These are phyloP conservation scores for Tinamus guttatus DNA, from an alignment of 2,113 vertebrate genomes.

Conservation along the genomic window DNA sequence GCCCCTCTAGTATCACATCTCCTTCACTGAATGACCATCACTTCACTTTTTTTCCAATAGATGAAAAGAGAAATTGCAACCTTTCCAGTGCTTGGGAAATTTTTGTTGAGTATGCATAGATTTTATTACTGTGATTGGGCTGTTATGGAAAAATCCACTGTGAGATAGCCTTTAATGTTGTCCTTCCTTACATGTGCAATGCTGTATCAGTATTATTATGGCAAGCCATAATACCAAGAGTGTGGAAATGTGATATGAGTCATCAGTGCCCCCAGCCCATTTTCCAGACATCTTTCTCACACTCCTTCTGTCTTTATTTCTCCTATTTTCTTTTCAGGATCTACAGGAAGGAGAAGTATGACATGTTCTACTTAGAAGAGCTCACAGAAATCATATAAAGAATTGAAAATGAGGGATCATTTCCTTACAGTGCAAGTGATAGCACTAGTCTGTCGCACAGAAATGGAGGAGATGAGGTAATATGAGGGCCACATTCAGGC, in stretches of 20 bases:
- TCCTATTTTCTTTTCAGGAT: slow-evolving; percentile 3
- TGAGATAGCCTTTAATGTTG: background rate
- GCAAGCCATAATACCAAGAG: background rate
- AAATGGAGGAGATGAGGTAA: background rate
- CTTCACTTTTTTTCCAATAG: background rate
- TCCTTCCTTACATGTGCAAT: background rate
- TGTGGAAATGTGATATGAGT: background rate
- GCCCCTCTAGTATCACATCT: fast-evolving
- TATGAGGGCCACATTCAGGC: fast-evolving
- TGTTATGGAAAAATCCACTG: background rate
- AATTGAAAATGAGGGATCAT: background rate
- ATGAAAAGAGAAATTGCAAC: background rate
- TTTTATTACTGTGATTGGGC: background rate
- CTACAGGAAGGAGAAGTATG: background rate
- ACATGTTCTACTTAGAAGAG: background rate
- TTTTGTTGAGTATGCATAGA: background rate
- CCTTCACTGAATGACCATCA: background rate
- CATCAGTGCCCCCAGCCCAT: background rate
- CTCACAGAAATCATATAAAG: background rate
- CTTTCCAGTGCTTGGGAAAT: background rate
- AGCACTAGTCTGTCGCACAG: background rate
- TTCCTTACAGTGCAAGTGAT: background rate
- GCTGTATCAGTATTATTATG: background rate
- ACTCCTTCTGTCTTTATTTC: background rate
- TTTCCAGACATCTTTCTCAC: background rate